Percentiles rank a stretch among this genome's conserved stretches.
Conservation (phyloP, 1,140 invertebrate species). For the Zophobas morio region DNA sequence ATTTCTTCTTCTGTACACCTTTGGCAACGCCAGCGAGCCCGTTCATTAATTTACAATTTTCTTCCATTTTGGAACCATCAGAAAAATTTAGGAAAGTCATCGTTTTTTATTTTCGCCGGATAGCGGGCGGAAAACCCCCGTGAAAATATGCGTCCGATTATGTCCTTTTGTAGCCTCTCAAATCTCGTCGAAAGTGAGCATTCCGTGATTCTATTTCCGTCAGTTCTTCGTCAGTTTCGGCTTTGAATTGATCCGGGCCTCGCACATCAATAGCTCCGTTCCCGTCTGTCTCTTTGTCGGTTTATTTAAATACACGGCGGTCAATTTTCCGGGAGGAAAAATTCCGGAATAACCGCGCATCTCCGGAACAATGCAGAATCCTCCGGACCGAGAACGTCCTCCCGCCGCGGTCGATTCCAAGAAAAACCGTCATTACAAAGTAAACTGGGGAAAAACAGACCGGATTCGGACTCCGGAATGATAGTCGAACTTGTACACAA, state of each 20-base stretch:
- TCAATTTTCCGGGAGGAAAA: conserved; percentile 11
- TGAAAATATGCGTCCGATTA: conserved; percentile 28
- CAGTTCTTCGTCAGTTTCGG: conserved; percentile 26
- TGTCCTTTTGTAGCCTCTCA: conserved; percentile 6
- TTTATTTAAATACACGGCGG: conserved; percentile 35
- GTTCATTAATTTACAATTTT: background rate
- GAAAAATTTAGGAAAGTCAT: background rate
- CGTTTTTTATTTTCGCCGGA: conserved; percentile 1
- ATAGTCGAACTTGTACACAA: conserved; percentile 25
- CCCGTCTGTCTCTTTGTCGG: conserved; percentile 34
- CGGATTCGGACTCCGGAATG: conserved; percentile 33
- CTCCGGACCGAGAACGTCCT: background rate
- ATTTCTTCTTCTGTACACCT: too few relatives aligned
- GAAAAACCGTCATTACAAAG: conserved; percentile 42
- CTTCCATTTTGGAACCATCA: background rate
- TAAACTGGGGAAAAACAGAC: conserved; percentile 26
- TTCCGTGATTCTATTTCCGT: conserved; percentile 31
- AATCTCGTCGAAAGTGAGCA: conserved; percentile 27
- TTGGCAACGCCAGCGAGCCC: too few relatives aligned
- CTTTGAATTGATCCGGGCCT: conserved; percentile 17
- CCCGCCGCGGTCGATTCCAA: conserved; percentile 2
- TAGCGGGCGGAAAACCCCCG: background rate
- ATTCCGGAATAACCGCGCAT: conserved; percentile 26
- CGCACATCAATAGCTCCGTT: conserved; percentile 22
- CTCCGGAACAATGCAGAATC: conserved; percentile 6